These are phyloP conservation scores for Podotricha telesiphe DNA, from an alignment of 2,888 invertebrate species.

Conservation along the genomic window DNA sequence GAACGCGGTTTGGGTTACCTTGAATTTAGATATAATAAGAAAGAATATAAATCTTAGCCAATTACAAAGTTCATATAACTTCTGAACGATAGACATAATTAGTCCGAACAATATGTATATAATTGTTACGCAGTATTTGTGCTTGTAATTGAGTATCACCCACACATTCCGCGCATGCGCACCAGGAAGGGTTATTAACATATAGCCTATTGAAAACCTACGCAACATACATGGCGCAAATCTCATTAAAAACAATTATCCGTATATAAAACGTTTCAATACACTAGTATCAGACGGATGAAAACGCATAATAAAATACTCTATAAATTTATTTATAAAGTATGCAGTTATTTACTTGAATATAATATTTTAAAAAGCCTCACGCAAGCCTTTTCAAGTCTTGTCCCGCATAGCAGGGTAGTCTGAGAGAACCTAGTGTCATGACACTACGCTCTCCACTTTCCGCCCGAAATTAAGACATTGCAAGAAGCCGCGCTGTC, in stretches of 20 bases:
- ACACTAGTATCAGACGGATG: conserved; percentile 29
- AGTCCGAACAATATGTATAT: conserved; percentile 18
- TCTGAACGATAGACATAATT: conserved; percentile 34
- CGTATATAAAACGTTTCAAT: conserved; percentile 28
- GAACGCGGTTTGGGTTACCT: conserved; percentile 22
- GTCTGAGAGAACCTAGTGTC: too few species aligned
- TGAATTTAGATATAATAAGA: conserved; percentile 26
- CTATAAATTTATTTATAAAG: neutral
- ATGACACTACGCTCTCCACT: too few species aligned
- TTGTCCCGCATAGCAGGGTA: too few species aligned
- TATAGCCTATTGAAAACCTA: conserved; percentile 44
- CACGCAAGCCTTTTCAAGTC: too few species aligned
- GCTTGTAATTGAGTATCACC: conserved; percentile 40
- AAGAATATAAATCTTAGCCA: conserved; percentile 35
- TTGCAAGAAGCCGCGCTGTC: too few species aligned
- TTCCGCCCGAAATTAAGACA: too few species aligned
- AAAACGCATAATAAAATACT: conserved; percentile 11
- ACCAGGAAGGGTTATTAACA: conserved; percentile 43
- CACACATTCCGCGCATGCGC: conserved; percentile 42
- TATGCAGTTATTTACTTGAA: too few species aligned
- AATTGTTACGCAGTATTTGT: conserved; percentile 22
- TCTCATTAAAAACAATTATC: conserved; percentile 47
- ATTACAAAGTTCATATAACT: conserved; percentile 25
- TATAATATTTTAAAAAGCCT: too few species aligned
- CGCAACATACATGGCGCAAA: conserved; percentile 42